Conservation (phyloP, 1,140 invertebrate species). For the Propsilocerus akamusi region DNA sequence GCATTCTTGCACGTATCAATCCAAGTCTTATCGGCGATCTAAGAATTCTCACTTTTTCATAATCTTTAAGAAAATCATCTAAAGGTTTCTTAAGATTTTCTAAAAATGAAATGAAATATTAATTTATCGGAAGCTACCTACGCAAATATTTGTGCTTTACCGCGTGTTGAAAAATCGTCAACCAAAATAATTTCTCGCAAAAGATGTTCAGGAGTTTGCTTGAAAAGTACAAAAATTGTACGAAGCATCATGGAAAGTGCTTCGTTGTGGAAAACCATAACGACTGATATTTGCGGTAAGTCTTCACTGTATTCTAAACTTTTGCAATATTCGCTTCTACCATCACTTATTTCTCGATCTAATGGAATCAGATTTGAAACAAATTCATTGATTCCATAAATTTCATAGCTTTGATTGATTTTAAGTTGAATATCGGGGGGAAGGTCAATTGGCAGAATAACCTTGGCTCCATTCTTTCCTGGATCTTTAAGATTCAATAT, state of each 20-base stretch:
- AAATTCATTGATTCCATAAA: background rate
- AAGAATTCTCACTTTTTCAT: slow-evolving; percentile 52
- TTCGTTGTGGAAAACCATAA: slow-evolving; percentile 72
- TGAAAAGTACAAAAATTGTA: slow-evolving; percentile 54
- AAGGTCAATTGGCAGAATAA: background rate
- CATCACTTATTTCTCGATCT: background rate
- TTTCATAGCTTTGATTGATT: background rate
- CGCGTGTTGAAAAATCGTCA: slow-evolving; percentile 60
- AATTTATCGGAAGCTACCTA: too few species aligned
- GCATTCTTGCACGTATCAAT: slow-evolving; percentile 57
- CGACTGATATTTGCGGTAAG: slow-evolving; percentile 40
- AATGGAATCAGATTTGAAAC: background rate
- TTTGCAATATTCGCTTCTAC: slow-evolving; percentile 18
- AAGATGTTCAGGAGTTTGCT: slow-evolving; percentile 46
- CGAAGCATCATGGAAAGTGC: slow-evolving; percentile 52
- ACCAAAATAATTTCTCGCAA: slow-evolving; percentile 70
- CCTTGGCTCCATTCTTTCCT: background rate
- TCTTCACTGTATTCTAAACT: slow-evolving; percentile 11
- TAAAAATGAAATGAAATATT: slow-evolving; percentile 11
- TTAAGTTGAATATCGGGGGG: background rate
- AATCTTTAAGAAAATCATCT: slow-evolving; percentile 49
- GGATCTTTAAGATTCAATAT: background rate
- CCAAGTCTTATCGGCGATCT: slow-evolving; percentile 58
- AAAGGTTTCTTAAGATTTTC: slow-evolving; percentile 35
- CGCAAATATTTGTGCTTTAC: slow-evolving; percentile 29